phyloP scores from a whole-genome alignment of 2,888 invertebrate species.

The Scotopteryx bipunctaria region DNA sequence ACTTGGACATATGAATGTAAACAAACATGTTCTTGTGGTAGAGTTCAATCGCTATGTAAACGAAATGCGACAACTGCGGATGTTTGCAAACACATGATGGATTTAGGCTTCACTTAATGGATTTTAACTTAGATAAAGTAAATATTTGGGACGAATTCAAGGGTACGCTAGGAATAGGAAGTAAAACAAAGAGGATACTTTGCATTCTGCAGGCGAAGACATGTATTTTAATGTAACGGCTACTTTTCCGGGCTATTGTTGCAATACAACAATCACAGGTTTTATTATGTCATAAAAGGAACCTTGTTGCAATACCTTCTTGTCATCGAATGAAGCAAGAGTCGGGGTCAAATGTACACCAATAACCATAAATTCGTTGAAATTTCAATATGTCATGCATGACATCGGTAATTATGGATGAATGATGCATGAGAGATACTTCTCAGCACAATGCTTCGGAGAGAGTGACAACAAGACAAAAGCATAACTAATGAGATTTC shows the following conservation, averaged over 20 bases:
- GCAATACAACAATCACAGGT: conserved; percentile 16
- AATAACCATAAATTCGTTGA: not conserved
- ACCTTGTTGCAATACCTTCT: conserved; percentile 11
- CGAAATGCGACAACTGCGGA: conserved; percentile 30
- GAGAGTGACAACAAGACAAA: conserved; percentile 10
- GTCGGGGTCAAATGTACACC: conserved; percentile 14
- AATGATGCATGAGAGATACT: conserved; percentile 1
- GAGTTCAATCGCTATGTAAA: conserved; percentile 23
- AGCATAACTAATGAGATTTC: conserved; percentile 19
- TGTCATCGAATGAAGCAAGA: conserved; percentile 7
- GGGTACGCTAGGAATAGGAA: conserved; percentile 26
- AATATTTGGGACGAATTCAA: conserved; percentile 21
- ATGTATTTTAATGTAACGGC: conserved; percentile 15
- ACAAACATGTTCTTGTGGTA: not conserved
- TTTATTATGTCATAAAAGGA: conserved; percentile 15
- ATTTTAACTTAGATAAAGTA: conserved; percentile 12
- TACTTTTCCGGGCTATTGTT: conserved; percentile 26
- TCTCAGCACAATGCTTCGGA: conserved; percentile 17
- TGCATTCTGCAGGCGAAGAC: conserved; percentile 8
- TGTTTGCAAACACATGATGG: conserved; percentile 31
- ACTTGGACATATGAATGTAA: conserved; percentile 1
- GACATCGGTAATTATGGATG: not conserved
- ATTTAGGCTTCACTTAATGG: conserved; percentile 21
- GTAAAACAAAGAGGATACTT: conserved; percentile 22
- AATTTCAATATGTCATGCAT: not conserved